Evolutionary conservation across 1,140 invertebrate species (phyloP).

Genomic region (Euborellia annulipes): DNA sequence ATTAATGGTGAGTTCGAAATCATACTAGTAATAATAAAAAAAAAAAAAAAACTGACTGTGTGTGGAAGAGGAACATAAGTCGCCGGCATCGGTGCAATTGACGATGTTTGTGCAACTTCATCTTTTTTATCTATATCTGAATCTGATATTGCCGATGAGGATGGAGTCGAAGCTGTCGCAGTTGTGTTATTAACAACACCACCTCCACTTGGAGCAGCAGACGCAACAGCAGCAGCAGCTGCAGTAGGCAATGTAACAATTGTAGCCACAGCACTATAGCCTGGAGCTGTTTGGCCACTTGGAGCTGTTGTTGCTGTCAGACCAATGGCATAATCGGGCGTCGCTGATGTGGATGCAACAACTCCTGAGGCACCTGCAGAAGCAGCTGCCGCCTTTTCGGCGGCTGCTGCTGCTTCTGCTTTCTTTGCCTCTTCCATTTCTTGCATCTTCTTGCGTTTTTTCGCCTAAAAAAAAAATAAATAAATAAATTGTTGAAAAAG

Average conservation of each 20-base stretch:
- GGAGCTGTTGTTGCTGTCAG: constrained; percentile 27
- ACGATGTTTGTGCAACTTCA: no score
- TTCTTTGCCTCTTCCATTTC: constrained; percentile 67
- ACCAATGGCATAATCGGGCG: constrained; percentile 67
- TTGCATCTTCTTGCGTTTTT: constrained; percentile 22
- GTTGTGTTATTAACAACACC: no score
- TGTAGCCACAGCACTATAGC: no score
- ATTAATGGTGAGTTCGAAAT: no score
- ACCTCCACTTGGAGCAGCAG: no score
- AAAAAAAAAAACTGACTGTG: background rate
- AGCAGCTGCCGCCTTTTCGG: constrained; percentile 30
- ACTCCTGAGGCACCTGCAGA: constrained; percentile 27
- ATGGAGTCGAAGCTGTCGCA: no score
- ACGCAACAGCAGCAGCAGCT: no score
- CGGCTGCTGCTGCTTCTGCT: constrained; percentile 33
- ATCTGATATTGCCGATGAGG: no score
- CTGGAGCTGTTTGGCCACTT: no score
- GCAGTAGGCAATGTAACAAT: constrained; percentile 29
- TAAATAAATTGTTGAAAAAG: background rate
- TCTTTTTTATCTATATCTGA: no score
- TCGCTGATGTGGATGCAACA: constrained; percentile 29
- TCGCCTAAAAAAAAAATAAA: constrained; percentile 27
- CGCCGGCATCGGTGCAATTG: constrained; percentile 17
- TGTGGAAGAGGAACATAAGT: constrained; percentile 16
- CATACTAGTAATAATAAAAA: no score